A percentile compares a stretch with the other conserved stretches of the same genome.
These are phyloP conservation scores for Cyclopterus lumpus DNA, from an alignment of 2,797 vertebrate species.

Conservation along the genomic window DNA sequence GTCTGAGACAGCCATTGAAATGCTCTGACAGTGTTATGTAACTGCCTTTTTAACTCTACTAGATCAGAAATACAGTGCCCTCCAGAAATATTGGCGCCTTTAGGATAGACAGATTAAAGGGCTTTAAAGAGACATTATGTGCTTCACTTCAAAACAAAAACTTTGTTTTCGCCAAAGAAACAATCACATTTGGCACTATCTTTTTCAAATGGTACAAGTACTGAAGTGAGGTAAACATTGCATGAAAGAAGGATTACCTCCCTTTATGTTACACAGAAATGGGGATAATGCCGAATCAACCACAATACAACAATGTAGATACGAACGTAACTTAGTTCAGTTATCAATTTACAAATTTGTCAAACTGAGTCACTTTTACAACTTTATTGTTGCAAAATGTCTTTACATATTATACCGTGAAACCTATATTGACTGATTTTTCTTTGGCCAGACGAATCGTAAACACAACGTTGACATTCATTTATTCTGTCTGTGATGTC, in stretches of 20 bases:
- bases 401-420: background rate
- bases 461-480: background rate
- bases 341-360: constrained; percentile 8
- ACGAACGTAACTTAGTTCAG: background rate
- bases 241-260: background rate
- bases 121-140: constrained; percentile 35
- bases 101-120: constrained; percentile 58
- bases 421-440: background rate
- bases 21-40: constrained; percentile 76
- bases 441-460: background rate
- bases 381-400: background rate
- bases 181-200: background rate
- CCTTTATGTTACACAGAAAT: background rate
- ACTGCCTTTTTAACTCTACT: constrained; percentile 75
- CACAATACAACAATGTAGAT: background rate
- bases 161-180: constrained; percentile 3
- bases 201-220: background rate
- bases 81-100: constrained; percentile 75
- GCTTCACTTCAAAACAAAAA: constrained; percentile 10
- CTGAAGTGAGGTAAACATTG: background rate
- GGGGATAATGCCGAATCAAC: background rate
- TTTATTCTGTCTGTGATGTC: constrained; percentile 28
- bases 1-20: constrained; percentile 82
- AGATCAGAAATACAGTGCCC: constrained; percentile 74
- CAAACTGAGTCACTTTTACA: background rate